A percentile compares a stretch with the other conserved stretches of the same genome.
These are phyloP conservation scores for Danio kyathit DNA, from an alignment of 2,797 vertebrate genomes.

Conservation along the genomic window DNA sequence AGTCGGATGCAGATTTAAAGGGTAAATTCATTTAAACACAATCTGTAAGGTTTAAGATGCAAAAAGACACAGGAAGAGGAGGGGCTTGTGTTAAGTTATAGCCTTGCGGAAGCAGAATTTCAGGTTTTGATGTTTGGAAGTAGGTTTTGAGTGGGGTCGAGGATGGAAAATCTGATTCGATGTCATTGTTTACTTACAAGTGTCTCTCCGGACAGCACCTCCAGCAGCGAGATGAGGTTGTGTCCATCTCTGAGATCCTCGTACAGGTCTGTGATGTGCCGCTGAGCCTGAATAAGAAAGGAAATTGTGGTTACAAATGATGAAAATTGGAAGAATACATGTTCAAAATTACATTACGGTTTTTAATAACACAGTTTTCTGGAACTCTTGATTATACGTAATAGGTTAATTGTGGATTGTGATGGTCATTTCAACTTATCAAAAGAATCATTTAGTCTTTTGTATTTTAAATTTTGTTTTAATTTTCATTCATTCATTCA, in stretches of 20 bases:
- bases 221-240: constrained; percentile 96
- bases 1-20: constrained; percentile 32
- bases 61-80: neutral
- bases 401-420: neutral
- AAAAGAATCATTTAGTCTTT: too few relatives aligned
- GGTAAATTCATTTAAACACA: constrained; percentile 18
- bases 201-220: constrained; percentile 93
- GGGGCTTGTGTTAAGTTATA: constrained; percentile 19
- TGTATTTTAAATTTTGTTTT: too few relatives aligned
- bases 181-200: constrained; percentile 81
- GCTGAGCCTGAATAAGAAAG: constrained; percentile 82
- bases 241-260: constrained; percentile 96
- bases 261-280: constrained; percentile 93
- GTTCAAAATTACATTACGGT: neutral
- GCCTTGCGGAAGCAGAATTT: constrained; percentile 42
- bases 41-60: constrained; percentile 20
- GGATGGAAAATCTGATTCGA: neutral
- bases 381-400: neutral
- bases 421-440: too few relatives aligned
- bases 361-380: neutral
- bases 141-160: constrained; percentile 7
- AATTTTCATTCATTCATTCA: too few relatives aligned
- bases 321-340: neutral
- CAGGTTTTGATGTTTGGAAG: constrained; percentile 1
- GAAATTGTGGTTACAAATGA: neutral